Base-by-base conservation (phyloP, 1,140 invertebrate genomes). In the Magallana ariakensis region DNA sequence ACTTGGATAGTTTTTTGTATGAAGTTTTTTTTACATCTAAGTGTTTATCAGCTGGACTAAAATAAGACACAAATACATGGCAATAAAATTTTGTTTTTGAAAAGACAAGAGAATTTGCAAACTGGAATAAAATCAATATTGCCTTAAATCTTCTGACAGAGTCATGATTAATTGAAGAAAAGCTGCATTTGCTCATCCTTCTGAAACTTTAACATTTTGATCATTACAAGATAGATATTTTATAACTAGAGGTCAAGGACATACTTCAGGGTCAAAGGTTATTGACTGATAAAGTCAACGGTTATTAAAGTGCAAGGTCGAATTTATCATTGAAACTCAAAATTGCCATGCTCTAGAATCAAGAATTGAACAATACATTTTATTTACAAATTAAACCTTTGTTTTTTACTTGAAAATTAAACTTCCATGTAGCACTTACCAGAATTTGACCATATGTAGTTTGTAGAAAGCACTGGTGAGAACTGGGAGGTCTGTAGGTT, bases 1-100 rank as follows among this genome's bases (percentile, higher is more conserved):
- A 94, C 62, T 91, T 97, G 10, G 97, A 97, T 83, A 99, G 94
- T 94, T 98, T 99, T 95, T 98, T 98, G 92, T 96, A 98, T 22
- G 96, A 96, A 15, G 97, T 97, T 93, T 98, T 98, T 93, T 98
- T 99, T 1, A 98, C 95, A 93, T 98, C 98, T 60, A 99, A 94
- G 15, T 94, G 90, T 70, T 90, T 87, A 22, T 95, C 95, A 7
- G 97, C 94, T 9, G 97, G 97, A 93, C 97, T 91, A 83, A 56
- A 88, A 89, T 75, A 19, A 75, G 33, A 75, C 26, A 26, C 11
- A 15, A 75, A 75, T 11, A 26, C 33, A 46, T 3, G 33, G 3
- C 33, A 46, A 46, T 46, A 4, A 46, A 46, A 56, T 46, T 60
- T 83, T 58, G 62, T 26, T 56, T n/a, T 58, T 62, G 11, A 84